Percentiles rank a stretch among this genome's conserved stretches.
phyloP scores from a whole-genome alignment of 2,888 invertebrate genomes.

The Drosophila cognata region DNA sequence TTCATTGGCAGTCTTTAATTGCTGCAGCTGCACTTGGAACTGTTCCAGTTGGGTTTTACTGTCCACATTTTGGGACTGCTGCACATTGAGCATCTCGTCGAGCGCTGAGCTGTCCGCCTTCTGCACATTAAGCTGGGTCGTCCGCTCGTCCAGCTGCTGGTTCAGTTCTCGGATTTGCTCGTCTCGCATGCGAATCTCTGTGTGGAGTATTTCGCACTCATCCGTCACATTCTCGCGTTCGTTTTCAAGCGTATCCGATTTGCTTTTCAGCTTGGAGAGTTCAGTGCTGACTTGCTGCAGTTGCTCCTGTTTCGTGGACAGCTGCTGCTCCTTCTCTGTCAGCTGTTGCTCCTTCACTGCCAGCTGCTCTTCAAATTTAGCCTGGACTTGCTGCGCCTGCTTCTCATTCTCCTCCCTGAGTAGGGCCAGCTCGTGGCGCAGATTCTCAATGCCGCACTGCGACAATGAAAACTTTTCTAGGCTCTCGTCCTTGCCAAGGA shows the following conservation, averaged over 20 bases:
- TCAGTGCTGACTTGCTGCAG: constrained; percentile 59
- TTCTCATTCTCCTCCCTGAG: constrained; percentile 77
- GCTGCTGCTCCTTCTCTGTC: constrained; percentile 31
- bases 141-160: constrained; percentile 70
- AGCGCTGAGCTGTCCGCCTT: constrained; percentile 75
- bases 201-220: constrained; percentile 73
- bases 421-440: constrained; percentile 70
- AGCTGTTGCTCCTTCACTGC: constrained; percentile 69
- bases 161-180: constrained; percentile 67
- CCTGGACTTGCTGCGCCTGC: constrained; percentile 56
- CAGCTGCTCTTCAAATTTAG: constrained; percentile 57
- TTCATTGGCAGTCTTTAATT: constrained; percentile 66
- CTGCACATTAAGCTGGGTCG: constrained; percentile 72
- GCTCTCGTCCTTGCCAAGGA: constrained; percentile 81
- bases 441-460: constrained; percentile 78
- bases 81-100: constrained; percentile 75
- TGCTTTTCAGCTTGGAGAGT: constrained; percentile 55
- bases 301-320: constrained; percentile 66
- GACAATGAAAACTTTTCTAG: constrained; percentile 83
- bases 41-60: constrained; percentile 51
- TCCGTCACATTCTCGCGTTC: constrained; percentile 67
- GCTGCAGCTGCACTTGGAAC: constrained; percentile 67
- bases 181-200: constrained; percentile 72
- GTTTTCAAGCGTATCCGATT: constrained; percentile 60
- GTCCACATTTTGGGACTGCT: constrained; percentile 53